Evolutionary conservation across 2,797 vertebrate species (phyloP), one percentile per base, ranked within the genome.

Genomic region (Glyptemys insculpta): DNA sequence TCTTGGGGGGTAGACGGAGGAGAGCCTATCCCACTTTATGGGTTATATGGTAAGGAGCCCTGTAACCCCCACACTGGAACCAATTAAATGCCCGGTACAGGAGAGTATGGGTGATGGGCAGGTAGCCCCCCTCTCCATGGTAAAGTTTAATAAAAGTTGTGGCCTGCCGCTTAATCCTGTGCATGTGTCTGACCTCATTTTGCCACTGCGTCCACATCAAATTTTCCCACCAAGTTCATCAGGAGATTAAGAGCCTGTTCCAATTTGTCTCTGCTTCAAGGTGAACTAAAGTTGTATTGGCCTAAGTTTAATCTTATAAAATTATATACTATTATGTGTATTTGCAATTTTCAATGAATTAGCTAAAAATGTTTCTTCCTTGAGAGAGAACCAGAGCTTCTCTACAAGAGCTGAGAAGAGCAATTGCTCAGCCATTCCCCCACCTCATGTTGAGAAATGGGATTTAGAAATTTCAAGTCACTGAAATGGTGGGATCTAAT

Each of bases 221-320:
- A 44, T 12, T 74, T 74, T 41, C 19, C 37, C 37, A 74, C 11
- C 21, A 44, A 74, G 23, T 74, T 74, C 23, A 74, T 50, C 25
- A 83, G 21, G 1, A 87, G 31, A 50, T 92, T 21, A 2, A 76
- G 84, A 88, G 2, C 37, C 37, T 34, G 7, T 23, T 86, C 65
- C 25, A 23, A 85, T 79, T 34, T 21, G 2, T 85, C 85, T 44
- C 2, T 88, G 27, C 76, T 92, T 92, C 81, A 84, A 87, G 21
- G 85, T 57, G 72, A 93, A 91, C 4, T 92, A 80, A 85, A 41
- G 37, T 1, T 53, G 52, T n/a, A 72, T 93, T 92, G 90, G 34
- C 27, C 83, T 95, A 92, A 93, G 57, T 68, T 29, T 57, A 83
- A 31, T 74, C 82, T 62, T 91, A 88, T 27, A 76, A 83, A 85